These are phyloP conservation scores for Homalodisca vitripennis DNA, from an alignment of 1,140 invertebrate genomes.

Conservation along the genomic window DNA sequence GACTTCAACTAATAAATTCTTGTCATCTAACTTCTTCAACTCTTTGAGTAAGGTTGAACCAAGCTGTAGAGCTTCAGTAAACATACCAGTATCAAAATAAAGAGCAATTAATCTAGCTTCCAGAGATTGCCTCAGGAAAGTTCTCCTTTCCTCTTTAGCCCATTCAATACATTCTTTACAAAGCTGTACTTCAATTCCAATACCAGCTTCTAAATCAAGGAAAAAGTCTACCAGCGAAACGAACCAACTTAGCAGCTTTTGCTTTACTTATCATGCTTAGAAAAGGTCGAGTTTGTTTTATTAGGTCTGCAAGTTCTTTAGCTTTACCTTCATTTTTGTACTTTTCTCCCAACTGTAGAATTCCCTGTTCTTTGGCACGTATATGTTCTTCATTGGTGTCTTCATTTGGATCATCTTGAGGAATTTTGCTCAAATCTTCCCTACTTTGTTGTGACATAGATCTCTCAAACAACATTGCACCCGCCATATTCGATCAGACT, in stretches of 20 bases:
- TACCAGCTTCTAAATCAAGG: conserved; percentile 91
- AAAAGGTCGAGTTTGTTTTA: conserved; percentile 92
- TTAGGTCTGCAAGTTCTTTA: conserved; percentile 89
- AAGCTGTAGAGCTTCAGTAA: conserved; percentile 78
- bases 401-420: conserved; percentile 57
- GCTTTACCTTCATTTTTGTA: conserved; percentile 92
- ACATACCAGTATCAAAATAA: conserved; percentile 93
- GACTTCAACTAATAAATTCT: conserved; percentile 96
- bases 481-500: conserved; percentile 64
- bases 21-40: conserved; percentile 98
- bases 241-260: conserved; percentile 97
- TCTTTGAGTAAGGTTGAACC: conserved; percentile 87
- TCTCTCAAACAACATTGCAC: conserved; percentile 82
- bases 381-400: conserved; percentile 72
- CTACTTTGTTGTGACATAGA: conserved; percentile 66
- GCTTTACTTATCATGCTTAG: conserved; percentile 95
- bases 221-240: conserved; percentile 97
- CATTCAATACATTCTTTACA: conserved; percentile 99
- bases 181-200: conserved; percentile 85
- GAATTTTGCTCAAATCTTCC: conserved; percentile 69
- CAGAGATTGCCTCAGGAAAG: conserved; percentile 93
- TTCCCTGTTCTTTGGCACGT: conserved; percentile 84
- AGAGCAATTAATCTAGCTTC: conserved; percentile 91
- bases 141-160: conserved; percentile 97
- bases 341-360: conserved; percentile 83